Conservation (phyloP, 2,797 vertebrate species). For the Parotocinclus haroldoi region DNA sequence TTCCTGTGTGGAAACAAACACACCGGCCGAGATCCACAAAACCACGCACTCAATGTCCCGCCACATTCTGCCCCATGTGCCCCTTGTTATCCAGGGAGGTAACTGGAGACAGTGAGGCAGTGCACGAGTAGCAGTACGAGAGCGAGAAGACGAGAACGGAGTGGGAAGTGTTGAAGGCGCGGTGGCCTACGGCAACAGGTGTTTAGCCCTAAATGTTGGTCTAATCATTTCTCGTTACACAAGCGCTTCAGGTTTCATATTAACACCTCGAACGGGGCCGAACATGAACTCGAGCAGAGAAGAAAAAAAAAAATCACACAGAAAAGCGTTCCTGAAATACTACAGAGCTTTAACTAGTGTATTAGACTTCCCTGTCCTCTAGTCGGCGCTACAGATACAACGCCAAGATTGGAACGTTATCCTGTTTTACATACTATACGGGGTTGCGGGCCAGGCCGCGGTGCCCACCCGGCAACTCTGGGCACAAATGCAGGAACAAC, state of each 20-base stretch:
- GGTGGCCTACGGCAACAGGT: conserved; percentile 59
- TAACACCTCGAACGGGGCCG: too few relatives aligned
- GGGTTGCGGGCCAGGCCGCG: too few relatives aligned
- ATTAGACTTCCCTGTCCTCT: too few relatives aligned
- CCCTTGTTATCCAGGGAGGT: neutral
- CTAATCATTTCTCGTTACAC: conserved; percentile 22
- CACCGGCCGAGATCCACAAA: conserved; percentile 25
- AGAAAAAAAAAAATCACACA: too few relatives aligned
- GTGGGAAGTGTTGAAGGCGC: conserved; percentile 46
- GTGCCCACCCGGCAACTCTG: too few relatives aligned
- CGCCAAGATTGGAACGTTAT: too few relatives aligned
- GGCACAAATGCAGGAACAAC: too few relatives aligned
- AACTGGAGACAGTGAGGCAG: neutral
- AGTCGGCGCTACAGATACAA: too few relatives aligned
- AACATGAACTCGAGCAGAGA: too few relatives aligned
- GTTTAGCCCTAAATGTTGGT: conserved; percentile 17
- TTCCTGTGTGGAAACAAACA: conserved; percentile 21
- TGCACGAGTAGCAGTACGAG: conserved; percentile 1
- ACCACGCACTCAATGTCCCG: conserved; percentile 37
- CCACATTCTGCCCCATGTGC: conserved; percentile 56
- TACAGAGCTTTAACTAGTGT: too few relatives aligned
- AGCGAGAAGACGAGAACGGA: conserved; percentile 2
- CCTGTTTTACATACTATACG: too few relatives aligned
- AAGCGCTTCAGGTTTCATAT: conserved; percentile 14
- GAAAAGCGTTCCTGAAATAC: too few relatives aligned